A percentile compares a stretch with the other conserved stretches of the same genome.
Evolutionary conservation across 2,888 invertebrate species (phyloP).

Genomic region (Schrankia costaestrigalis): DNA sequence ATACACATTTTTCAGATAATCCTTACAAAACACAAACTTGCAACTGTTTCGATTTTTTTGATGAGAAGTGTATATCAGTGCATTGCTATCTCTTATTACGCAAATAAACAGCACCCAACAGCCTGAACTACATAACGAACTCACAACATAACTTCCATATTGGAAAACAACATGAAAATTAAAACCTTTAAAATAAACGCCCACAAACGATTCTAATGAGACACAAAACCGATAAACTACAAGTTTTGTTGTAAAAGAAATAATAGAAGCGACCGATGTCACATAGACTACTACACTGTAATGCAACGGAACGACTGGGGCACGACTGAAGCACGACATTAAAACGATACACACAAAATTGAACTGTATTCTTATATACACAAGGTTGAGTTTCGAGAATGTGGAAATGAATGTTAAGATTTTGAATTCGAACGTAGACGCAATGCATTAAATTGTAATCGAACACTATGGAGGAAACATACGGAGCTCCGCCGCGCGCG

Average conservation of each 20-base stretch:
- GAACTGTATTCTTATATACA: slow-evolving; percentile 10
- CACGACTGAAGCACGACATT: slow-evolving; percentile 36
- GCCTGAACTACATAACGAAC: no score
- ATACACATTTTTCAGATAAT: no score
- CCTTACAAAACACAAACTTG: no score
- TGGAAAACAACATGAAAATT: slow-evolving; percentile 11
- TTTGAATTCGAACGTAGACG: slow-evolving; percentile 60
- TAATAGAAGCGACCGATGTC: slow-evolving; percentile 50
- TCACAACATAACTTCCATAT: slow-evolving; percentile 2
- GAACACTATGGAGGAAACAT: slow-evolving; percentile 58
- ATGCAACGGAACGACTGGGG: slow-evolving; percentile 58
- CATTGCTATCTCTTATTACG: no score
- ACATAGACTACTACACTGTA: slow-evolving; percentile 56
- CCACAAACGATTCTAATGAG: slow-evolving; percentile 42
- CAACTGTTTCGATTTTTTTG: no score
- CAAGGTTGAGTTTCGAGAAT: slow-evolving; percentile 33
- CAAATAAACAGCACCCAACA: no score
- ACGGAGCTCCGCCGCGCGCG: slow-evolving; percentile 29
- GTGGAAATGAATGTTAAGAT: slow-evolving; percentile 40
- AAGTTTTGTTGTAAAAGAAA: slow-evolving; percentile 52
- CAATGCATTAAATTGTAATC: slow-evolving; percentile 80
- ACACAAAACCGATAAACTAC: slow-evolving; percentile 45
- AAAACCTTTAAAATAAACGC: slow-evolving; percentile 26
- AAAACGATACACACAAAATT: slow-evolving; percentile 15
- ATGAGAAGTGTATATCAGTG: no score